Conservation (phyloP, 2,888 invertebrate species). For the Gnatocerus cornutus region DNA sequence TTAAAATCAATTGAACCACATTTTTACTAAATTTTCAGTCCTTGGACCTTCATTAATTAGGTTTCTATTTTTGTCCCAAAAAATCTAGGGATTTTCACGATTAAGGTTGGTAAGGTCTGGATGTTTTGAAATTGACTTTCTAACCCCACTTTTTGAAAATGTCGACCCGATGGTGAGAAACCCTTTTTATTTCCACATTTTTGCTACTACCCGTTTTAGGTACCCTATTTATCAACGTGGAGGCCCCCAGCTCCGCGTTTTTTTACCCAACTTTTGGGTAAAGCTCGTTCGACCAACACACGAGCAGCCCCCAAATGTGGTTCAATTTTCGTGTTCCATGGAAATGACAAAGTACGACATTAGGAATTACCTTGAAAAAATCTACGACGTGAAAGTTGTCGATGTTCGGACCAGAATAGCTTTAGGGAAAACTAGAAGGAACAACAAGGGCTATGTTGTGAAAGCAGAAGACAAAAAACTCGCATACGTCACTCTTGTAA, state of each 20-base stretch:
- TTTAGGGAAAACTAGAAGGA: constrained; percentile 79
- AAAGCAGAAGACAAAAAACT: constrained; percentile 90
- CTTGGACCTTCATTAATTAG: too few species aligned
- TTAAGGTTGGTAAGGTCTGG: too few species aligned
- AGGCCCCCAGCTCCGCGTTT: constrained; percentile 94
- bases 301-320: constrained; percentile 84
- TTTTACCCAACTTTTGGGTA: constrained; percentile 98
- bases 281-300: constrained; percentile 84
- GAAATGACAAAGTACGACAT: constrained; percentile 95
- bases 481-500: constrained; percentile 87
- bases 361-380: constrained; percentile 95
- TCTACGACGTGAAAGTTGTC: constrained; percentile 89
- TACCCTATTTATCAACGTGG: constrained; percentile 94
- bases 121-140: background rate
- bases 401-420: constrained; percentile 85
- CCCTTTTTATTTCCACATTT: background rate
- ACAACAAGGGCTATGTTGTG: constrained; percentile 78
- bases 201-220: constrained; percentile 71
- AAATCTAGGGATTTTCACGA: too few species aligned
- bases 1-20: too few species aligned
- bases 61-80: too few species aligned
- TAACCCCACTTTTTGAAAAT: constrained; percentile 5
- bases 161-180: constrained; percentile 44
- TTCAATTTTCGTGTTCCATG: constrained; percentile 92
- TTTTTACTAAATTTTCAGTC: too few species aligned